phyloP scores from a whole-genome alignment of 2,797 vertebrate species.

The Calcarius lapponicus region DNA sequence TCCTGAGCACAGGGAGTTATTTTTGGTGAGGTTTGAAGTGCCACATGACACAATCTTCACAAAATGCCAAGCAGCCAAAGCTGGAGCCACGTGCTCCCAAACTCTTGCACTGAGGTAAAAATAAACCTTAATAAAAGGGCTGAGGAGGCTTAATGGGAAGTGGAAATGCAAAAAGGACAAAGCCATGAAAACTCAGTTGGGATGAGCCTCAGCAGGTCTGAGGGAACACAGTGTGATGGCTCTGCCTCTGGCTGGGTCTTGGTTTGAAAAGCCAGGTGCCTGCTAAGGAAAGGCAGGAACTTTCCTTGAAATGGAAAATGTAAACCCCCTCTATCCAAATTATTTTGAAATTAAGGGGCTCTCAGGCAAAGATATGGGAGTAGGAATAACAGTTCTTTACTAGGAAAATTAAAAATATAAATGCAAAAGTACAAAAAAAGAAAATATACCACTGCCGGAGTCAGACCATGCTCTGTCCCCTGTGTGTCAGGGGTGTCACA shows the following conservation, averaged over 20 bases:
- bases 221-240: not conserved
- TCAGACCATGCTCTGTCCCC: too few relatives aligned
- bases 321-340: not conserved
- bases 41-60: conserved; percentile 4
- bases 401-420: not conserved
- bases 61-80: conserved; percentile 58
- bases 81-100: not conserved
- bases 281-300: not conserved
- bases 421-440: not conserved
- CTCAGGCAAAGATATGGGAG: not conserved
- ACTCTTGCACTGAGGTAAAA: conserved; percentile 51
- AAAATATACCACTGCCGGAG: too few relatives aligned
- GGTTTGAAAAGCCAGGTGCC: not conserved
- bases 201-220: not conserved
- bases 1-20: not conserved
- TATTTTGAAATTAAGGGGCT: not conserved
- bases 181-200: not conserved
- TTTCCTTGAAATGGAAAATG: not conserved
- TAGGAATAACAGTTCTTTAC: not conserved
- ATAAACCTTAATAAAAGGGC: conserved; percentile 54
- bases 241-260: not conserved
- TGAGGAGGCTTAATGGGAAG: conserved; percentile 26
- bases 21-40: conserved; percentile 6
- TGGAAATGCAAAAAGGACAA: conserved; percentile 6
- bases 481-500: too few relatives aligned